phyloP scores from a whole-genome alignment of 2,797 vertebrate species.

The Triplophysa yarkandensis region DNA sequence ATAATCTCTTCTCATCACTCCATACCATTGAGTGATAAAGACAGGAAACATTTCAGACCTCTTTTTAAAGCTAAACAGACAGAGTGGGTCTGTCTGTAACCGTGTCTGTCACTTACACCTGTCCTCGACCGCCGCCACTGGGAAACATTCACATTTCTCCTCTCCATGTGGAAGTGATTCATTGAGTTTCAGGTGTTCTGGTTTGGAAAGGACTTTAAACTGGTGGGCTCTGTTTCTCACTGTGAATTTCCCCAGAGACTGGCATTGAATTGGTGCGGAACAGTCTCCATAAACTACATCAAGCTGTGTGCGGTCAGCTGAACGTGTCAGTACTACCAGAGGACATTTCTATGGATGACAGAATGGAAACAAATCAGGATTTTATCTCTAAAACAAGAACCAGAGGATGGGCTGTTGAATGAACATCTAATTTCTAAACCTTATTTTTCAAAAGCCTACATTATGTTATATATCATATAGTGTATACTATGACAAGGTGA shows the following conservation, averaged over 20 bases:
- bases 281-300: slow-evolving; percentile 27
- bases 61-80: slow-evolving; percentile 14
- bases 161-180: not conserved
- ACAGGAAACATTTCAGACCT: slow-evolving; percentile 19
- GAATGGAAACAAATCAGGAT: not conserved
- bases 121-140: not conserved
- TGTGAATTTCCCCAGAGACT: slow-evolving; percentile 34
- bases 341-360: not conserved
- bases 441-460: no score
- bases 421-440: no score
- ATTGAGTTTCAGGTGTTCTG: not conserved
- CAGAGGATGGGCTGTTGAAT: no score
- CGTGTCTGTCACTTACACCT: slow-evolving; percentile 23
- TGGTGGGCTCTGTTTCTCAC: slow-evolving; percentile 6
- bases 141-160: slow-evolving; percentile 21
- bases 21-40: slow-evolving; percentile 17
- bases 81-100: slow-evolving; percentile 3
- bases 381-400: no score
- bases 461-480: no score
- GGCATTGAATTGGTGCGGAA: slow-evolving; percentile 19
- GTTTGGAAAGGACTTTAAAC: slow-evolving; percentile 4
- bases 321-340: not conserved
- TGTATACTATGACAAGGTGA: no score
- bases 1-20: not conserved
- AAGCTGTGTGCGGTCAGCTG: slow-evolving; percentile 11